Evolutionary conservation across 2,797 vertebrate species (phyloP).

Genomic region (Eptatretus atami): DNA sequence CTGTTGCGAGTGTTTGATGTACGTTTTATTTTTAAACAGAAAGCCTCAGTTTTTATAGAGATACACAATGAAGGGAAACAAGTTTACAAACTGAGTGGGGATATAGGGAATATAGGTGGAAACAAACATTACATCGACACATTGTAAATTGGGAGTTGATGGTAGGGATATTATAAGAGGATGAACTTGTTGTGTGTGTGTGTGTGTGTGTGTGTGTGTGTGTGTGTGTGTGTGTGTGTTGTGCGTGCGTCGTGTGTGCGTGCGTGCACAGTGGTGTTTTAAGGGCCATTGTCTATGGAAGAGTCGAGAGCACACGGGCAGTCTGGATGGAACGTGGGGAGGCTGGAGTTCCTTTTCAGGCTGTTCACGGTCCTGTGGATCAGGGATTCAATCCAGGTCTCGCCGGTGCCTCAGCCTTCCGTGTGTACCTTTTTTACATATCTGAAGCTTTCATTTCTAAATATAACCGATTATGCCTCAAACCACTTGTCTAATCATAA

Average conservation of each 20-base stretch:
- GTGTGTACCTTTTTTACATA: conserved; percentile 21
- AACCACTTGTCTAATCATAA: not conserved
- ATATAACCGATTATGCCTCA: not conserved
- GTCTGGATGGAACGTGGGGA: conserved; percentile 67
- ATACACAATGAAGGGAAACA: too few species aligned
- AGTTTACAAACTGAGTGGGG: too few species aligned
- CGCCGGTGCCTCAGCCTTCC: conserved; percentile 47
- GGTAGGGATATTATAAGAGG: too few species aligned
- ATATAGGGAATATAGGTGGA: too few species aligned
- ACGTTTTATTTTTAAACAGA: conserved; percentile 8
- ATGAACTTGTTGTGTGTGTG: too few species aligned
- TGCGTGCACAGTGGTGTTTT: conserved; percentile 52
- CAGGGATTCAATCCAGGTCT: conserved; percentile 50
- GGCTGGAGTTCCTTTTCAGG: conserved; percentile 59
- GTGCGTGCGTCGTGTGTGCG: too few species aligned
- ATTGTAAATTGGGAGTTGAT: too few species aligned
- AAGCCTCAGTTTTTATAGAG: too few species aligned
- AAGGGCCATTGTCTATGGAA: conserved; percentile 98
- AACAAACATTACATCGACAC: too few species aligned
- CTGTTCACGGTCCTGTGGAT: conserved; percentile 64
- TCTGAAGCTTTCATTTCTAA: not conserved
- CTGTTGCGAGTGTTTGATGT: not conserved
- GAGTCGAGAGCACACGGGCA: conserved; percentile 42
- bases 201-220: too few species aligned
- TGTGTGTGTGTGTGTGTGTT: too few species aligned